These are phyloP conservation scores for Poeciliopsis gracilis DNA, from an alignment of 2,797 vertebrate genomes.

Conservation along the genomic window DNA sequence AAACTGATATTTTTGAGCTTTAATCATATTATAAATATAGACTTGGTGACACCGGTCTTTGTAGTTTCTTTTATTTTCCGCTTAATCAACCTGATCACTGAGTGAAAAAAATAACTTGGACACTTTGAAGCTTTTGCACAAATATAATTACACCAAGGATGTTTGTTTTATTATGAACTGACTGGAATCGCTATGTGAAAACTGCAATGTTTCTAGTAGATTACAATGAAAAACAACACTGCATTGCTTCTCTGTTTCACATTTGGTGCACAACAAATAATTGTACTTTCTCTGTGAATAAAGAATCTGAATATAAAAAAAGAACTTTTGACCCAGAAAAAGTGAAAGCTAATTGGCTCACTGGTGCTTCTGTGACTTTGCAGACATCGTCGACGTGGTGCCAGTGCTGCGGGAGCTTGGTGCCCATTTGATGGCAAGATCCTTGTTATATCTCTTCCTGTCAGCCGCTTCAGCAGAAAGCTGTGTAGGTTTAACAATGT, in stretches of 20 bases:
- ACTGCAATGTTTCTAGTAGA: neutral
- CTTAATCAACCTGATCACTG: neutral
- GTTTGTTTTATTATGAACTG: neutral
- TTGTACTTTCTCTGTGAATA: neutral
- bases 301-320: neutral
- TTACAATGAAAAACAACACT: neutral
- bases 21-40: no score
- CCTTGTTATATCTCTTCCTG: constrained; percentile 26
- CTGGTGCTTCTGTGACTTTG: neutral
- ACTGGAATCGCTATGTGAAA: neutral
- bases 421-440: constrained; percentile 29
- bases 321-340: constrained; percentile 1
- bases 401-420: neutral
- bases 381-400: neutral
- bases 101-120: neutral
- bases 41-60: neutral
- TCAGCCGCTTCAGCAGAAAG: constrained; percentile 12
- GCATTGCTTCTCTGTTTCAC: neutral
- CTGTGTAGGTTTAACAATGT: constrained; percentile 11
- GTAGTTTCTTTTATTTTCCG: neutral
- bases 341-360: neutral
- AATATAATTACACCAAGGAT: neutral
- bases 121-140: neutral
- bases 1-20: no score
- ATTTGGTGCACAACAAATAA: neutral